phyloP scores from a whole-genome alignment of 1,140 invertebrate genomes.

The Atta colombica region DNA sequence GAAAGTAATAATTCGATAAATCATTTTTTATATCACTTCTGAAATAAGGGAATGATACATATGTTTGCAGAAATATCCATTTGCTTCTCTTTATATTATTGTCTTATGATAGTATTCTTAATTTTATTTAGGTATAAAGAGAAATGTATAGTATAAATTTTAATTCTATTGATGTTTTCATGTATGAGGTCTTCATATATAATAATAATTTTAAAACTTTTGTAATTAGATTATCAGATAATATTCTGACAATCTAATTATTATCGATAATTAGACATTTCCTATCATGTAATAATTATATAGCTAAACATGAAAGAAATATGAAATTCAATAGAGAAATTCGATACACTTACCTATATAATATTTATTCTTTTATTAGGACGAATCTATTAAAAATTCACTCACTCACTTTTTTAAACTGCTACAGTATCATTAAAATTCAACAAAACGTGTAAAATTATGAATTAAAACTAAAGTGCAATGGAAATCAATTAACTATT shows the following conservation, averaged over 20 bases:
- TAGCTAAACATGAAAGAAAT: constrained; percentile 19
- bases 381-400: constrained; percentile 48
- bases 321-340: constrained; percentile 5
- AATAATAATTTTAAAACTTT: not conserved
- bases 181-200: not conserved
- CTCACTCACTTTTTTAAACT: constrained; percentile 49
- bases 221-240: not conserved
- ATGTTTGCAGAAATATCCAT: not conserved
- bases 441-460: constrained; percentile 3
- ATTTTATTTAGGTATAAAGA: not conserved
- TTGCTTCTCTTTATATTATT: not conserved
- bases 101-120: constrained; percentile 3
- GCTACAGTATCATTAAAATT: constrained; percentile 27
- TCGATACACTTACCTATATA: constrained; percentile 51
- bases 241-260: not conserved
- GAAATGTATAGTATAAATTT: constrained; percentile 3
- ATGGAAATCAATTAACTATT: not conserved
- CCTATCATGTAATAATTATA: constrained; percentile 9
- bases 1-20: too few relatives aligned
- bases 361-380: constrained; percentile 17
- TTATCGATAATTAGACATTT: not conserved
- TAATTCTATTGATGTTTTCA: not conserved
- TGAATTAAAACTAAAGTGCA: not conserved
- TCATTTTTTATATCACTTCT: too few relatives aligned
- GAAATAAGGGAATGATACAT: not conserved